Conservation (phyloP, 2,888 invertebrate species). For the Suillia variegata region DNA sequence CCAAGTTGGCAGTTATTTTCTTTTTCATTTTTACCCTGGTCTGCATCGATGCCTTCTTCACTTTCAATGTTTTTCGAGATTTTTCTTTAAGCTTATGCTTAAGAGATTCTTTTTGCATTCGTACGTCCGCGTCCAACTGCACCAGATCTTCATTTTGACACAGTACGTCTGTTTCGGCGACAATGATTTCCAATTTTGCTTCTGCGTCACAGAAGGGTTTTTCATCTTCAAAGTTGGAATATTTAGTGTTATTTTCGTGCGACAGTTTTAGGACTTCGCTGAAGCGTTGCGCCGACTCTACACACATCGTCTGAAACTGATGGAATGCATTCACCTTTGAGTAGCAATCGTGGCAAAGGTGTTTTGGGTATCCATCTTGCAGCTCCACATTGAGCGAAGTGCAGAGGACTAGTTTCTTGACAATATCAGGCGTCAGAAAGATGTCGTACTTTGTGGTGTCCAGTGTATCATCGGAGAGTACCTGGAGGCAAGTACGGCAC, state of each 20-base stretch:
- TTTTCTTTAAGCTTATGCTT: too few relatives aligned
- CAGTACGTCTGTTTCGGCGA: not conserved
- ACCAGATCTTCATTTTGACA: too few relatives aligned
- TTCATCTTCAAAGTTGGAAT: slow-evolving; percentile 7
- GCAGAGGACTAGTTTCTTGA: slow-evolving; percentile 42
- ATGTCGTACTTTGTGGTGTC: not conserved
- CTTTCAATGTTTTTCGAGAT: too few relatives aligned
- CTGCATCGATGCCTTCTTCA: too few relatives aligned
- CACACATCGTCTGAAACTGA: slow-evolving; percentile 36
- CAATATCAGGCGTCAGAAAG: slow-evolving; percentile 30
- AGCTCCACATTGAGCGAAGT: slow-evolving; percentile 34
- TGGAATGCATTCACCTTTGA: slow-evolving; percentile 28
- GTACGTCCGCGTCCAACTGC: too few relatives aligned
- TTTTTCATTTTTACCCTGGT: too few relatives aligned
- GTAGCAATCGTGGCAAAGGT: slow-evolving; percentile 30
- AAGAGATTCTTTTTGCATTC: too few relatives aligned
- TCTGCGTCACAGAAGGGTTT: not conserved
- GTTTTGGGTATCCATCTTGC: slow-evolving; percentile 32
- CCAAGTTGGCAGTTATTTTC: too few relatives aligned
- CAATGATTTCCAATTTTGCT: not conserved
- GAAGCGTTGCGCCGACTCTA: slow-evolving; percentile 16
- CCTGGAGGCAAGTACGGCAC: not conserved
- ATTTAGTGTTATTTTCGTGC: too few relatives aligned
- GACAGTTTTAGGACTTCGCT: too few relatives aligned
- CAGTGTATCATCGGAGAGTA: not conserved